Percentiles rank a stretch among this genome's conserved stretches.
phyloP scores from a whole-genome alignment of 2,888 invertebrate genomes.

The Ichneumoninae sp. region DNA sequence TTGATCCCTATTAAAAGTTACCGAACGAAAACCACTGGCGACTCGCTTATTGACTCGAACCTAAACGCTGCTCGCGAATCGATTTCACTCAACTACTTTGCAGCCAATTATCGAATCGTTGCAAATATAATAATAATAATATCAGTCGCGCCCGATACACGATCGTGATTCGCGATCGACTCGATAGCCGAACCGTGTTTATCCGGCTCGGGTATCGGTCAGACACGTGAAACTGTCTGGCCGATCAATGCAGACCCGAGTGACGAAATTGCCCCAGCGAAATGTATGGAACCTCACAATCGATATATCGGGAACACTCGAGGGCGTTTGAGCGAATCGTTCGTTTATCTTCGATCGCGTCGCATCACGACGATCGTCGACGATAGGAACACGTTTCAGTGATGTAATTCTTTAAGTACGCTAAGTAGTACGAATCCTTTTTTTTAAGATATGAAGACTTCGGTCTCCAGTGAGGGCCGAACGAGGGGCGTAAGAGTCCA shows the following conservation, averaged over 20 bases:
- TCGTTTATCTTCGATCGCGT: background rate
- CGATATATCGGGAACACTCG: background rate
- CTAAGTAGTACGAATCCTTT: background rate
- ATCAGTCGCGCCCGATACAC: background rate
- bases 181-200: background rate
- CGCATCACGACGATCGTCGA: slow-evolving; percentile 5
- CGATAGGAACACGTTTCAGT: slow-evolving; percentile 48
- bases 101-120: background rate
- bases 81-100: slow-evolving; percentile 1
- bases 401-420: background rate
- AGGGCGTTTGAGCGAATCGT: background rate
- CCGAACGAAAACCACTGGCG: slow-evolving; percentile 31
- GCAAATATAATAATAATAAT: background rate
- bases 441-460: background rate
- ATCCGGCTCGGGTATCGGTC: background rate
- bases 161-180: background rate
- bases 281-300: background rate
- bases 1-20: slow-evolving; percentile 60
- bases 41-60: slow-evolving; percentile 27
- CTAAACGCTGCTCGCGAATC: background rate
- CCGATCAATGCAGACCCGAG: too few species aligned
- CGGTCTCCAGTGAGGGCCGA: slow-evolving; percentile 50
- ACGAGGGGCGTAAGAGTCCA: slow-evolving; percentile 85
- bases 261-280: background rate
- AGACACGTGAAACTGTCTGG: background rate